Evolutionary conservation across 2,797 vertebrate genomes (phyloP), one percentile per base, ranked within the genome.

Genomic region (Streptopelia turtur): DNA sequence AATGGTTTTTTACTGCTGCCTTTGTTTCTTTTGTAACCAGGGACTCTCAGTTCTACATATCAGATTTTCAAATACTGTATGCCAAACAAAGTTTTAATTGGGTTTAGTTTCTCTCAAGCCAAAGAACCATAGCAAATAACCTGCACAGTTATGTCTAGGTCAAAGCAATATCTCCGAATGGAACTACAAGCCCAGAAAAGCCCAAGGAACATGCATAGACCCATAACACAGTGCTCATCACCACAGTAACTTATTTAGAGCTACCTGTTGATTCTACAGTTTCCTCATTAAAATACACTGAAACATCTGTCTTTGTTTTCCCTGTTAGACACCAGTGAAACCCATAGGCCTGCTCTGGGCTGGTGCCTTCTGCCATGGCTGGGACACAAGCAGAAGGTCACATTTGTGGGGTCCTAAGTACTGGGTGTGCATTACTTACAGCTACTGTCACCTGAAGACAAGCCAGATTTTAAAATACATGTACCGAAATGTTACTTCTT

Each of bases 141-240:
- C 27, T 84, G 45, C 63, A 77, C 30, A 69, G 69, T 57, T 80
- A 69, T 59, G 35, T 37, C 12, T 30, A 76, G 53, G 77, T 93
- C 55, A 87, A 94, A 95, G 57, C 47, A 90, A 39, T 68, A 79
- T 88, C 64, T 90, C 41, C 30, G 80, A 64, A 90, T 15, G 30
- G 33, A 84, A 72, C 49, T 84, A 83, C 55, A 92, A 87, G 35
- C 21, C 60, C 30, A 16, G 52, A 66, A 49, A 84, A 82, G n/a
- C 69, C 91, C 2, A 4, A 92, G 60, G 72, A 60, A 69, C 28
- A 17, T 13, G n/a, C 10, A 6, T 23, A 85, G 56, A 65, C 81
- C 91, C 30, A 18, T 82, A 84, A 77, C 22, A 25, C 12, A 82
- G 50, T 52, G 45, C 75, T 70, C 30, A 39, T 66, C 45, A 76